Conservation (phyloP, 2,888 invertebrate genomes). For the Sicus ferrugineus region DNA sequence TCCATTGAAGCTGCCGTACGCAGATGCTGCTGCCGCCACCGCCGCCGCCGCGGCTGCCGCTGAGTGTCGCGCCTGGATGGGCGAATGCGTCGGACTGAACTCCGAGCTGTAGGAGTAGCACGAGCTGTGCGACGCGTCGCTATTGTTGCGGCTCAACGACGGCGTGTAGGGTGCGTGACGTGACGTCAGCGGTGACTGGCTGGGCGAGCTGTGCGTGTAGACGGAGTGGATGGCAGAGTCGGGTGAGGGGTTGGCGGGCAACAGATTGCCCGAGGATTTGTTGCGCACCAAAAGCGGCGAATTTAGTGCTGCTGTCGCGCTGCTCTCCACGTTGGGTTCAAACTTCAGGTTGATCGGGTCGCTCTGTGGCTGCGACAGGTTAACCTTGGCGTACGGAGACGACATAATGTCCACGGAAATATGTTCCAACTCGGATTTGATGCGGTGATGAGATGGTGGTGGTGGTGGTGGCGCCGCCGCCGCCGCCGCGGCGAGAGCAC, state of each 20-base stretch:
- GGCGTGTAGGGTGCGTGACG: slow-evolving; percentile 83
- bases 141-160: slow-evolving; percentile 86
- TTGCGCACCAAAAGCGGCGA: slow-evolving; percentile 75
- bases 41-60: slow-evolving; percentile 47
- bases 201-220: slow-evolving; percentile 82
- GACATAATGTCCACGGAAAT: slow-evolving; percentile 49
- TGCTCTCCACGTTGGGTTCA: slow-evolving; percentile 51
- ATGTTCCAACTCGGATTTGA: slow-evolving; percentile 56
- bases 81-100: slow-evolving; percentile 86
- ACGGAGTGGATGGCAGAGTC: slow-evolving; percentile 91
- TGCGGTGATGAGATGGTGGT: slow-evolving; percentile 40
- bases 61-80: slow-evolving; percentile 76
- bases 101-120: slow-evolving; percentile 87
- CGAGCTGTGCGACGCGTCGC: slow-evolving; percentile 88
- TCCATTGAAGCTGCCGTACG: slow-evolving; percentile 55
- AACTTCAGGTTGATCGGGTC: slow-evolving; percentile 63
- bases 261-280: slow-evolving; percentile 67
- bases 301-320: slow-evolving; percentile 57
- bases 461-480: slow-evolving; percentile 11
- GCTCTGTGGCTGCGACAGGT: slow-evolving; percentile 55
- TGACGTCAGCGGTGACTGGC: slow-evolving; percentile 85
- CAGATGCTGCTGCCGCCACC: slow-evolving; percentile 35
- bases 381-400: slow-evolving; percentile 46
- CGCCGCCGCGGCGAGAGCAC: too few species aligned
- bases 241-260: slow-evolving; percentile 84